These are phyloP conservation scores for Amazona guildingii DNA, from an alignment of 2,113 vertebrate genomes.

Conservation along the genomic window DNA sequence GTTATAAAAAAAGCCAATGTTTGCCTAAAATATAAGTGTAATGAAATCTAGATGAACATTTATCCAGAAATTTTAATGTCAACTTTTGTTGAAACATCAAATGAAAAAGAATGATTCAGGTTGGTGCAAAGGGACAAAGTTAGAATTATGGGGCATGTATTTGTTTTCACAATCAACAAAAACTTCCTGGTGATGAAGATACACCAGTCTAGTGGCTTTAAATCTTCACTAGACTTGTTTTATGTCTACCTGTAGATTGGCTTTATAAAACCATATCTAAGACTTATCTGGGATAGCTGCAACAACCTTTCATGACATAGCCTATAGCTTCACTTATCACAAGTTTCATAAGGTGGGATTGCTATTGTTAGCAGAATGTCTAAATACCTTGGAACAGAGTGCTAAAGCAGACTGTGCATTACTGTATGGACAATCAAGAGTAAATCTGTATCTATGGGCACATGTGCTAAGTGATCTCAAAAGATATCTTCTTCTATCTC, in stretches of 20 bases:
- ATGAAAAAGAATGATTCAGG: not conserved
- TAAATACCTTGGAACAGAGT: not conserved
- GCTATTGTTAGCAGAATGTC: not conserved
- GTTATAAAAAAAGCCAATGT: not conserved
- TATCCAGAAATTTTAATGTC: not conserved
- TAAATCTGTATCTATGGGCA: not conserved
- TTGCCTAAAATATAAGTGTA: not conserved
- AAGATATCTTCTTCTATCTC: not conserved
- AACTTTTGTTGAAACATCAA: not conserved
- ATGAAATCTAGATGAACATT: not conserved
- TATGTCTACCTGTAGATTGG: not conserved
- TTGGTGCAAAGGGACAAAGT: not conserved
- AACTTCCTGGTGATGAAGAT: not conserved
- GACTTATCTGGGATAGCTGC: not conserved
- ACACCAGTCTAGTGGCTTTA: not conserved
- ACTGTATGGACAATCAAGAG: not conserved
- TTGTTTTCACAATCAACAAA: not conserved
- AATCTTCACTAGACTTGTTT: not conserved
- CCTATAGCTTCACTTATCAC: not conserved
- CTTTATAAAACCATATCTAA: not conserved
- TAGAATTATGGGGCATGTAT: not conserved
- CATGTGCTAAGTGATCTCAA: not conserved
- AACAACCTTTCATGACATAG: not conserved
- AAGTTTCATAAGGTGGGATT: not conserved
- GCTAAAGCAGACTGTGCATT: not conserved